Evolutionary conservation across 2,113 vertebrate genomes (phyloP).

Genomic region (Limnothrissa miodon): DNA sequence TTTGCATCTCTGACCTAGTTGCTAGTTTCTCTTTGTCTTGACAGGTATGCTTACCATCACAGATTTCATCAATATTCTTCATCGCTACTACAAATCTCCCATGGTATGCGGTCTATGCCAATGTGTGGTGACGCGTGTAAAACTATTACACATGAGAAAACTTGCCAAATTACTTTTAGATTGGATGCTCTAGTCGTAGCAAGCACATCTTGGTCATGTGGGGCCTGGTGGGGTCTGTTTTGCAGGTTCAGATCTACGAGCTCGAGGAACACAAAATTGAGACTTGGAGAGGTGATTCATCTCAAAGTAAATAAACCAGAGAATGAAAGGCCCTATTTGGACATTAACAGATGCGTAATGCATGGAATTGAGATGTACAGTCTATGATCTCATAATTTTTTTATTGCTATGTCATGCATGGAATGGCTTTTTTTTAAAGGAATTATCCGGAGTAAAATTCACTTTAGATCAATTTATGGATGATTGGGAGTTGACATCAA

Average conservation of each 20-base stretch:
- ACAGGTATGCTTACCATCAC: slow-evolving; percentile 98
- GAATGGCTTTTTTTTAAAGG: no score
- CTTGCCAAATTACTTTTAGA: background rate
- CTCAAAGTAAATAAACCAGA: slow-evolving; percentile 62
- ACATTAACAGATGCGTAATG: background rate
- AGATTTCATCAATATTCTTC: slow-evolving; percentile 97
- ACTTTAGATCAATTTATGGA: no score
- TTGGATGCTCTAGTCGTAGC: background rate
- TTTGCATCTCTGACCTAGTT: background rate
- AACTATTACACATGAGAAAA: background rate
- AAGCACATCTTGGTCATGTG: no score
- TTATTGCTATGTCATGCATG: background rate
- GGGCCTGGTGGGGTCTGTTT: background rate
- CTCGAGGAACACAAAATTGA: slow-evolving; percentile 96
- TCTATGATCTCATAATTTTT: slow-evolving; percentile 1
- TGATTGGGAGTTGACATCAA: no score
- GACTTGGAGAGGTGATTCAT: slow-evolving; percentile 91
- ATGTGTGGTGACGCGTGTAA: background rate
- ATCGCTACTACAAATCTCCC: slow-evolving; percentile 92
- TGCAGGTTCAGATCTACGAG: slow-evolving; percentile 95
- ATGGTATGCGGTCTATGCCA: slow-evolving; percentile 75
- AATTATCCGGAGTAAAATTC: no score
- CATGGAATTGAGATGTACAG: background rate
- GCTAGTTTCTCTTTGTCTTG: background rate
- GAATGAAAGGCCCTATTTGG: background rate